Conservation (phyloP, 1,140 invertebrate species). For the Drosophila neocordata region DNA sequence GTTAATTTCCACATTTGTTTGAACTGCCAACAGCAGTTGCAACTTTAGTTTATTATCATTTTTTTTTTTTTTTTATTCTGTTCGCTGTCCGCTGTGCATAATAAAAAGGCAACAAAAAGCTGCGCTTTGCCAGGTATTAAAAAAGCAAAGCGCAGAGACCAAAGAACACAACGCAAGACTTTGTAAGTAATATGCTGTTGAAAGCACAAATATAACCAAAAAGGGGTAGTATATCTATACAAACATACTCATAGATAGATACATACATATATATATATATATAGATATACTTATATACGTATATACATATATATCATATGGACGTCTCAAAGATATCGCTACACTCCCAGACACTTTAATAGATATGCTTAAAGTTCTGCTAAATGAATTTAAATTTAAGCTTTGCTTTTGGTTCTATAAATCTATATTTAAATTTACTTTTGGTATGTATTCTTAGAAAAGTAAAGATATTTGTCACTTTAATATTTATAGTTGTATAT, state of each 20-base stretch:
- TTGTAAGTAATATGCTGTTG: constrained; percentile 71
- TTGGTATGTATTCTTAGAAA: too few relatives aligned
- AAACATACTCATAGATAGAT: too few relatives aligned
- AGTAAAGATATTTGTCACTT: too few relatives aligned
- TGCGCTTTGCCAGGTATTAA: constrained; percentile 58
- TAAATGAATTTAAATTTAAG: too few relatives aligned
- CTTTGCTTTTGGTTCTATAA: too few relatives aligned
- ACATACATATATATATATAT: neutral
- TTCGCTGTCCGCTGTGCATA: constrained; percentile 60
- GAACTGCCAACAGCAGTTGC: constrained; percentile 12
- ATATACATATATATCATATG: neutral
- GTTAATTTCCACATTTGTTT: constrained; percentile 61
- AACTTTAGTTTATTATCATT: constrained; percentile 41
- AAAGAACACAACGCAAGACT: constrained; percentile 61
- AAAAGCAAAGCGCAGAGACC: constrained; percentile 49
- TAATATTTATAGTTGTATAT: too few relatives aligned
- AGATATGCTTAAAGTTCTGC: neutral
- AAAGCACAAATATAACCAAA: constrained; percentile 46
- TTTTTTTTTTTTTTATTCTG: constrained; percentile 61
- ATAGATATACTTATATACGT: neutral
- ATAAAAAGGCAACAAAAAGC: constrained; percentile 74
- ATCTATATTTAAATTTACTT: too few relatives aligned
- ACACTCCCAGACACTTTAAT: neutral
- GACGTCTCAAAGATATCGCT: neutral
- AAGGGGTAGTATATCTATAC: neutral